Conservation (phyloP, 2,888 invertebrate species). For the Belgica antarctica region DNA sequence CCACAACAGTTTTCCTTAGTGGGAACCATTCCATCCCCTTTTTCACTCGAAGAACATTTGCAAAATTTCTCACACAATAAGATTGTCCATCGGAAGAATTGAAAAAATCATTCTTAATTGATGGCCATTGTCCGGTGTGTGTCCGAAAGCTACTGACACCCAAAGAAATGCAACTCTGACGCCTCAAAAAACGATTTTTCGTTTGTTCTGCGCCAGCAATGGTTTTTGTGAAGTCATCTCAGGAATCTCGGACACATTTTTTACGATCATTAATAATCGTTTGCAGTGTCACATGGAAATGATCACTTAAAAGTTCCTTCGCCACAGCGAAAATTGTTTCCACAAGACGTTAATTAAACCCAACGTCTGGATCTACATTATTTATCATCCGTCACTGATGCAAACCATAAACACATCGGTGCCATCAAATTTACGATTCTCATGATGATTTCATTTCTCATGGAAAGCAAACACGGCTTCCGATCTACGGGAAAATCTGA, state of each 20-base stretch:
- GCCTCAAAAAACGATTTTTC: not conserved
- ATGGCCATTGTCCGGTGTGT: conserved; percentile 12
- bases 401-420: not conserved
- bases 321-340: not conserved
- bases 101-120: conserved; percentile 36
- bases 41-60: not conserved
- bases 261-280: conserved; percentile 25
- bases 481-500: conserved; percentile 19
- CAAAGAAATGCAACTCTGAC: not conserved
- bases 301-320: not conserved
- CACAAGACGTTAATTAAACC: conserved; percentile 34
- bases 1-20: not conserved
- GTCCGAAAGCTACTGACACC: not conserved
- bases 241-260: not conserved
- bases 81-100: not conserved
- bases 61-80: conserved; percentile 16
- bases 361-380: conserved; percentile 10
- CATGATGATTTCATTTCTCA: conserved; percentile 32
- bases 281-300: conserved; percentile 35
- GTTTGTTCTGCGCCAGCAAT: not conserved
- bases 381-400: conserved; percentile 18
- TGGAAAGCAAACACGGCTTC: conserved; percentile 32
- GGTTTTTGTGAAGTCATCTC: not conserved
- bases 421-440: conserved; percentile 19
- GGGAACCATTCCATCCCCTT: not conserved